Evolutionary conservation across 2,888 invertebrate species (phyloP).

Genomic region (Lithophane semibrunnea): DNA sequence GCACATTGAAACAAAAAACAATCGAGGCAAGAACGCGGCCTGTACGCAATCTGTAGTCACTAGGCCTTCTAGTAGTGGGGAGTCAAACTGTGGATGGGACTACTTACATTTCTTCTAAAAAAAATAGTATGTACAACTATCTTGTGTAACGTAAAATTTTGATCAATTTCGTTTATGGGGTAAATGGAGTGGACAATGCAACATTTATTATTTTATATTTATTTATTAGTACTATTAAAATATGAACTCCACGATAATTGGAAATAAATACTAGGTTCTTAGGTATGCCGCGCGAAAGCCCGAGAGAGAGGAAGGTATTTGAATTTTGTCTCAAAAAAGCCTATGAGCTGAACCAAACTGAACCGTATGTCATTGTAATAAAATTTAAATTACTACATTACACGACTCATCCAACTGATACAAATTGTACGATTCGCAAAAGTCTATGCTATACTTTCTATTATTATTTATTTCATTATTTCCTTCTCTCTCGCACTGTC

Average conservation of each 20-base stretch:
- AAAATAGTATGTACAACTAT: background rate
- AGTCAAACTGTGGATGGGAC: background rate
- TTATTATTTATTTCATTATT: conserved; percentile 3
- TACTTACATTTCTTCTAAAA: background rate
- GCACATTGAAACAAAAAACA: background rate
- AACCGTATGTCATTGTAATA: background rate
- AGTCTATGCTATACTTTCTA: background rate
- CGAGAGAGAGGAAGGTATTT: background rate
- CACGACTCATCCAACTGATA: conserved; percentile 1
- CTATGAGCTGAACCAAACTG: background rate
- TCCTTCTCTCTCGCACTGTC: conserved; percentile 22
- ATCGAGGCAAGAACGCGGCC: background rate
- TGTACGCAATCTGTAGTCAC: background rate
- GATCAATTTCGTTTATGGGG: background rate
- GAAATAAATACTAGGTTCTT: background rate
- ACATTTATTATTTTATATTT: background rate
- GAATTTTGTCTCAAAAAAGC: background rate
- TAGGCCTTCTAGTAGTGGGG: background rate
- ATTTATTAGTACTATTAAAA: background rate
- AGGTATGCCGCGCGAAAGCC: conserved; percentile 13
- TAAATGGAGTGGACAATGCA: background rate
- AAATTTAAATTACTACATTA: conserved; percentile 11
- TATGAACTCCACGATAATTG: background rate
- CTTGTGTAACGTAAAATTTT: background rate
- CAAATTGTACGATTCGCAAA: background rate